Evolutionary conservation across 2,113 vertebrate species (phyloP).

Genomic region (Aythya baeri): DNA sequence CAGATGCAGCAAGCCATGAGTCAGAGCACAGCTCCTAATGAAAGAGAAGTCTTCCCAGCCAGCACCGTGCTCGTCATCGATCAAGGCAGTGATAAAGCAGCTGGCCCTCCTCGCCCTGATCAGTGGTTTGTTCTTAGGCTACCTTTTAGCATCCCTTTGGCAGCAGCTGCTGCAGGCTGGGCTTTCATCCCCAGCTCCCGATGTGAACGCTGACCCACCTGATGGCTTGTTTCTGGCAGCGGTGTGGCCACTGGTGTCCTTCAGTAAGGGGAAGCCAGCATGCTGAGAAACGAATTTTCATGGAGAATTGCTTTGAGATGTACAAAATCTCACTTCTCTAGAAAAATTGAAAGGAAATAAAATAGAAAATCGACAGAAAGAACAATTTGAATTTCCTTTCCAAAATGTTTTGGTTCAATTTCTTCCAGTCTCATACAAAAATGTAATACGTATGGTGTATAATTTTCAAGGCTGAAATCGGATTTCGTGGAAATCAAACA

Average conservation of each 20-base stretch:
- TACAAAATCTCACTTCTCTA: neutral
- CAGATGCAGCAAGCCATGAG: constrained; percentile 9
- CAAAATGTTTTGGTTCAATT: neutral
- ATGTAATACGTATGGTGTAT: neutral
- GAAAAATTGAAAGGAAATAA: neutral
- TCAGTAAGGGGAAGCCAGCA: neutral
- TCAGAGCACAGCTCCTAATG: neutral
- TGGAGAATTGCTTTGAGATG: neutral
- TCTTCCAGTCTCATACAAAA: neutral
- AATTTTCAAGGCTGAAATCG: neutral
- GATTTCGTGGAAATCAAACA: neutral
- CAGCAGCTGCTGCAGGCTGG: constrained; percentile 14
- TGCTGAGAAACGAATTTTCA: neutral
- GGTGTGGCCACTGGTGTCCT: fast-evolving
- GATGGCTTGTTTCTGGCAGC: neutral
- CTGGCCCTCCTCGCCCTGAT: neutral
- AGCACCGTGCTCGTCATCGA: neutral
- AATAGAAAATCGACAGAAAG: neutral
- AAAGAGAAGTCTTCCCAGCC: neutral
- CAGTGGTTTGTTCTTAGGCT: constrained; percentile 39
- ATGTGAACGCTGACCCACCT: neutral
- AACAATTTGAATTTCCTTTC: neutral
- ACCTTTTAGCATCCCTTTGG: neutral
- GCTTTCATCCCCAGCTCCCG: fast-evolving
- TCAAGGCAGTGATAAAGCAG: neutral